Percentiles rank a stretch among this genome's conserved stretches.
Conservation (phyloP, 2,113 vertebrate genomes). For the Tauraco erythrolophus region DNA sequence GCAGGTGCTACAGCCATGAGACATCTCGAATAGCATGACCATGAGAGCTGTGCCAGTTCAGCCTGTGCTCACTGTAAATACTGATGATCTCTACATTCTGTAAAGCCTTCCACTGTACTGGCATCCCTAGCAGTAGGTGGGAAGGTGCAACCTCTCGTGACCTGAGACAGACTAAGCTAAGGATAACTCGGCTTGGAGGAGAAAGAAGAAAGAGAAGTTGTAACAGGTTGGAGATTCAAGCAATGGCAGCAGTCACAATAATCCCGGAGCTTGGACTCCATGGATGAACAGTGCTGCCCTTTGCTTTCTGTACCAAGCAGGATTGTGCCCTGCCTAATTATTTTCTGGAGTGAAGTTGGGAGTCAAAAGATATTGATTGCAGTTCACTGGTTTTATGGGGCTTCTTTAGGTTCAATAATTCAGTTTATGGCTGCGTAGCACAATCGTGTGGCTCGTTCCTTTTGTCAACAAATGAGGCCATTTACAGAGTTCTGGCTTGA, state of each 20-base stretch:
- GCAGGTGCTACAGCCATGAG: neutral
- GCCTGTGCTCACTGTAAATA: neutral
- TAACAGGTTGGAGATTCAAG: neutral
- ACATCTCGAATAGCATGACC: neutral
- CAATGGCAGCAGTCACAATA: neutral
- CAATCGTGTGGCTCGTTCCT: neutral
- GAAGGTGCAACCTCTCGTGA: neutral
- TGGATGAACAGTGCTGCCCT: neutral
- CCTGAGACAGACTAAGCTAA: neutral
- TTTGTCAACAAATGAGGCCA: neutral
- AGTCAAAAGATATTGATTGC: neutral
- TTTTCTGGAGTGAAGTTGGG: neutral
- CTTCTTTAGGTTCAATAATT: neutral
- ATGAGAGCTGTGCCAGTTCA: neutral
- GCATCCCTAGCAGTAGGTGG: neutral
- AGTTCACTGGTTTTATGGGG: neutral
- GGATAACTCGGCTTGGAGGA: neutral
- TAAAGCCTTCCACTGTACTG: neutral
- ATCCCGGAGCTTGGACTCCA: neutral
- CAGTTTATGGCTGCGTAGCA: neutral
- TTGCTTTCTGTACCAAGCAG: neutral
- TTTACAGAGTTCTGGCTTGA: neutral
- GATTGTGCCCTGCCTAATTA: neutral
- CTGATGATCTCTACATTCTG: no score
- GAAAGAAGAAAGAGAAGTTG: neutral